Percentiles rank a stretch among this genome's conserved stretches.
Evolutionary conservation across 30 jellyfish, hydroid and myxozoan species (phyloP).

Genomic region (Nemopilema nomurai): DNA sequence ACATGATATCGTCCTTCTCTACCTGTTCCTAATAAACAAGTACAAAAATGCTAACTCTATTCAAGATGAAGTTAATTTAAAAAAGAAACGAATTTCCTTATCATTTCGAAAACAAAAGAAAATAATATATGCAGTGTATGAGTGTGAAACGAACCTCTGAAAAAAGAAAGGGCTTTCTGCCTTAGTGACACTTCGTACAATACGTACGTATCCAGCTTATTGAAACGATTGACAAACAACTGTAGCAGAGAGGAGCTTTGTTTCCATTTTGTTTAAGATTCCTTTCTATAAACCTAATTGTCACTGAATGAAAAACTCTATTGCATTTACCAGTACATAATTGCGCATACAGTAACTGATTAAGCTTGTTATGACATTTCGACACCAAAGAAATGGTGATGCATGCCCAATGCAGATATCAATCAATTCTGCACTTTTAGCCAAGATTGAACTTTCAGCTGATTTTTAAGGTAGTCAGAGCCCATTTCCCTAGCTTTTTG

Average conservation of each 20-base stretch:
- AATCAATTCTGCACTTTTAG: too few relatives aligned
- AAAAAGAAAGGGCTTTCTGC: not conserved
- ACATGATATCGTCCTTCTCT: too few relatives aligned
- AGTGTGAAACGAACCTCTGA: not conserved
- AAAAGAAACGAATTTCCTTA: too few relatives aligned
- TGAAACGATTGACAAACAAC: not conserved
- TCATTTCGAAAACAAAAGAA: not conserved
- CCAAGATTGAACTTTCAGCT: too few relatives aligned
- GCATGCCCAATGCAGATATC: not conserved
- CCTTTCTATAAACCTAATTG: not conserved
- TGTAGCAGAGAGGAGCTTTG: not conserved
- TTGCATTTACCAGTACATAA: not conserved
- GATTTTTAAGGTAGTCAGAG: too few relatives aligned
- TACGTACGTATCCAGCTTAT: not conserved
- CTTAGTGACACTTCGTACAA: not conserved
- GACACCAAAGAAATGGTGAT: not conserved
- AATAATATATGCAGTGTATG: not conserved
- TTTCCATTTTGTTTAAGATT: too few relatives aligned
- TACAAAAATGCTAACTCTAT: too few relatives aligned
- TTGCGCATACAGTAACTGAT: not conserved
- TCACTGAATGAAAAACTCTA: not conserved
- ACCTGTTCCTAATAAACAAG: too few relatives aligned
- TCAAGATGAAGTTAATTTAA: too few relatives aligned
- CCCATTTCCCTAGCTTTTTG: too few relatives aligned
- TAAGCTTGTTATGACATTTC: not conserved